Conservation (phyloP, 1,140 invertebrate species). For the Triops longicaudatus region DNA sequence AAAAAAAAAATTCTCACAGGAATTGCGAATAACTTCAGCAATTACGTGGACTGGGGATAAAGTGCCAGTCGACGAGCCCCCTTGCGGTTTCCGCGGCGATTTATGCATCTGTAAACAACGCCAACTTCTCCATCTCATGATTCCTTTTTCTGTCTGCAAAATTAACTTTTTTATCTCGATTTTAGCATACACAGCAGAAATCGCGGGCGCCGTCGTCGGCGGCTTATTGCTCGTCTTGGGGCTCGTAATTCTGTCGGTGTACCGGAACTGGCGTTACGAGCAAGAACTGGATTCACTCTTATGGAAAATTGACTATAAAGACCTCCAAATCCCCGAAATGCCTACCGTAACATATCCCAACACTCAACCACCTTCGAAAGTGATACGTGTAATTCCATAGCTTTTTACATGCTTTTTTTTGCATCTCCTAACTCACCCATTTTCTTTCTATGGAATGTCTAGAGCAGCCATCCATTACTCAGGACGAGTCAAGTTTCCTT, state of each 20-base stretch:
- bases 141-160: not conserved
- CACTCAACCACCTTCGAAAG: conserved; percentile 16
- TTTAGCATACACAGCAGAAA: conserved; percentile 70
- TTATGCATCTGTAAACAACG: conserved; percentile 72
- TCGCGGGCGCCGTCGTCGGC: conserved; percentile 66
- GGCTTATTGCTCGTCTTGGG: conserved; percentile 58
- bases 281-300: conserved; percentile 86
- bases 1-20: conserved; percentile 44
- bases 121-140: not conserved
- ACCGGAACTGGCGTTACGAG: conserved; percentile 89
- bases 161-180: conserved; percentile 17
- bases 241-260: conserved; percentile 58
- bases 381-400: not conserved
- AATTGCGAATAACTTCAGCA: conserved; percentile 52
- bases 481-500: conserved; percentile 76
- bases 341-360: conserved; percentile 7
- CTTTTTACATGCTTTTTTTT: not conserved
- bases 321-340: conserved; percentile 51
- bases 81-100: conserved; percentile 82
- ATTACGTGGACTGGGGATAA: conserved; percentile 67
- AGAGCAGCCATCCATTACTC: conserved; percentile 48
- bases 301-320: conserved; percentile 91
- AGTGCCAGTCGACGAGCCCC: conserved; percentile 85
- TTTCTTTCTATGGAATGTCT: not conserved
- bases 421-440: not conserved